Conservation (phyloP, 2,888 invertebrate species). For the Priapulus caudatus region DNA sequence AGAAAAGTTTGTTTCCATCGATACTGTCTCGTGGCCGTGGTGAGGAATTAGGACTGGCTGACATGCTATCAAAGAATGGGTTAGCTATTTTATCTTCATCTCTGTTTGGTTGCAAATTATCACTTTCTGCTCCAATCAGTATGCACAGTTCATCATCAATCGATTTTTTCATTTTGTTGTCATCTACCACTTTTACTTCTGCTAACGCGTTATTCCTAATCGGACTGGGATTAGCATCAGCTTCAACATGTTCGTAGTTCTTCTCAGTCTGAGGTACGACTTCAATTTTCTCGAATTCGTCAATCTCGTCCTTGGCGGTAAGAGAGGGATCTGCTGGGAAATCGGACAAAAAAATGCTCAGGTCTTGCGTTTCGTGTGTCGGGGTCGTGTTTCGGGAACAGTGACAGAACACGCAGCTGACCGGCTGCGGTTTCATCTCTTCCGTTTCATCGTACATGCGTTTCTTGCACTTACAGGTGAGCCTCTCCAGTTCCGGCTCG, state of each 20-base stretch:
- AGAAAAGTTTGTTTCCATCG: no score
- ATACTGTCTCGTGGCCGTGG: neutral
- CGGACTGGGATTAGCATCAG: neutral
- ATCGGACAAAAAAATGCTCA: neutral
- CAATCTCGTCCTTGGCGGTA: neutral
- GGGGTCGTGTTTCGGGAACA: no score
- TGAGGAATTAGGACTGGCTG: neutral
- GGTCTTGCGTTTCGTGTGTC: neutral
- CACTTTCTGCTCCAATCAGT: no score
- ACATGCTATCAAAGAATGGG: neutral
- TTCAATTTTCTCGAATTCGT: neutral
- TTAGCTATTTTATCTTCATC: neutral
- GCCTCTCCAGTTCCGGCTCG: no score
- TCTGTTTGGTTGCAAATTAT: no score
- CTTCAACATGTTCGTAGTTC: no score
- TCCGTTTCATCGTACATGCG: conserved; percentile 1
- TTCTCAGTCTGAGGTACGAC: neutral
- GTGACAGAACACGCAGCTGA: neutral
- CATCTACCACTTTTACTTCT: neutral
- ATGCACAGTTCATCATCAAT: neutral
- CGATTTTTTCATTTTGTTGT: neutral
- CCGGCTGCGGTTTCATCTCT: neutral
- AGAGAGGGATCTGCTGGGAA: neutral
- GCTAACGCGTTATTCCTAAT: no score
- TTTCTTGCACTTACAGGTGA: conserved; percentile 1